Evolutionary conservation across 2,113 vertebrate species (phyloP).

Genomic region (Psammodynastes pulverulentus): DNA sequence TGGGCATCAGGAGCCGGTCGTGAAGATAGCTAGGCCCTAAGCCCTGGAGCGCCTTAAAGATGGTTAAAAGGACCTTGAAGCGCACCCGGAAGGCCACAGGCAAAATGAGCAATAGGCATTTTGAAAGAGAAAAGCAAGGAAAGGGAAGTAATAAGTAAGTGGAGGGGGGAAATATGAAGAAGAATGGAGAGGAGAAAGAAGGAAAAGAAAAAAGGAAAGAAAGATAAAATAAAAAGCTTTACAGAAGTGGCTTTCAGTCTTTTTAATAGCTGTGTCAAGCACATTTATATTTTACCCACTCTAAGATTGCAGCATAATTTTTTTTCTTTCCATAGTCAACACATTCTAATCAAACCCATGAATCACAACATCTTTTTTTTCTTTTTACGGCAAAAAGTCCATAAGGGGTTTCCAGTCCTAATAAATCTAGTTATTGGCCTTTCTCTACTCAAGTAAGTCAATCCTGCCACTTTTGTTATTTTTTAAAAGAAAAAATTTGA

Average conservation of each 20-base stretch:
- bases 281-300: not conserved
- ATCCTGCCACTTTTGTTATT: not conserved
- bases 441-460: not conserved
- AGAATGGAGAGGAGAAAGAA: not conserved
- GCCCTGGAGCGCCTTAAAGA: too few relatives aligned
- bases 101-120: not conserved
- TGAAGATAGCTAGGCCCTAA: too few relatives aligned
- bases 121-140: not conserved
- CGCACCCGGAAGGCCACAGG: too few relatives aligned
- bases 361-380: not conserved
- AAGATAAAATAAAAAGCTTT: not conserved
- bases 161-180: not conserved
- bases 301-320: not conserved
- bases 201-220: not conserved
- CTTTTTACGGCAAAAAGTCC: not conserved
- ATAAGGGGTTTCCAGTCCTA: not conserved
- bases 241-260: not conserved
- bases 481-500: not conserved
- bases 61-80: too few relatives aligned
- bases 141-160: not conserved
- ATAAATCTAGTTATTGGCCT: not conserved
- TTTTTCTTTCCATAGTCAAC: not conserved
- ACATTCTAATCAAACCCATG: not conserved
- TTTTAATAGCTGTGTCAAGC: not conserved
- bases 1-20: too few relatives aligned